phyloP scores from a whole-genome alignment of 2,797 vertebrate genomes.

The Scolopax rusticola region DNA sequence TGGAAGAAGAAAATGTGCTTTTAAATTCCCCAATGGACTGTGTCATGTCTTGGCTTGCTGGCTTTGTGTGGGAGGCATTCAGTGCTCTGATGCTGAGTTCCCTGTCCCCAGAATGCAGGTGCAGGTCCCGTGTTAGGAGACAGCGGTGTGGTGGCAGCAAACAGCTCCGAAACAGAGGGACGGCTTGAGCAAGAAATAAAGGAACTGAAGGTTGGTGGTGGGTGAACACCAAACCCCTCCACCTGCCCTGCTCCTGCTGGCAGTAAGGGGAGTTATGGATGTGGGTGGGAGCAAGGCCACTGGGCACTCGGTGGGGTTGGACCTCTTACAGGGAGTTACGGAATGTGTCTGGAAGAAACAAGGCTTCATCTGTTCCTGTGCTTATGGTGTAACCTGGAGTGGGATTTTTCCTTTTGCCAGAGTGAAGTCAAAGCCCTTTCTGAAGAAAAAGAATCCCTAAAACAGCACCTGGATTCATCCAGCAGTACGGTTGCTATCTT shows the following conservation, averaged over 20 bases:
- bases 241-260: not conserved
- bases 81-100: not conserved
- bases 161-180: constrained; percentile 81
- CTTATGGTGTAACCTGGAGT: not conserved
- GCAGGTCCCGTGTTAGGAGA: constrained; percentile 45
- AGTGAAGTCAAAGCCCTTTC: constrained; percentile 81
- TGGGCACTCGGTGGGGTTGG: rapidly evolving
- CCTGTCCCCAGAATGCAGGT: constrained; percentile 33
- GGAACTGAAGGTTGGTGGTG: constrained; percentile 87
- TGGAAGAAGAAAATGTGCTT: not conserved
- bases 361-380: not conserved
- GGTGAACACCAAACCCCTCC: not conserved
- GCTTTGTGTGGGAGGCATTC: not conserved
- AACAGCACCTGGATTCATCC: constrained; percentile 89
- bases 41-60: not conserved
- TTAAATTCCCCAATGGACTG: no score
- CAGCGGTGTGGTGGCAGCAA: constrained; percentile 32
- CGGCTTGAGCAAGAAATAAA: constrained; percentile 84
- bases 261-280: not conserved
- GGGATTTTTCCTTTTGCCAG: constrained; percentile 67
- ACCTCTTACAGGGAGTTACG: rapidly evolving
- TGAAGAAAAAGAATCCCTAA: constrained; percentile 82
- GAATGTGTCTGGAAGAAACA: not conserved
- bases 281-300: not conserved
- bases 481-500: constrained; percentile 91